phyloP scores from a whole-genome alignment of 2,113 vertebrate genomes.

The Herpailurus yagouaroundi region DNA sequence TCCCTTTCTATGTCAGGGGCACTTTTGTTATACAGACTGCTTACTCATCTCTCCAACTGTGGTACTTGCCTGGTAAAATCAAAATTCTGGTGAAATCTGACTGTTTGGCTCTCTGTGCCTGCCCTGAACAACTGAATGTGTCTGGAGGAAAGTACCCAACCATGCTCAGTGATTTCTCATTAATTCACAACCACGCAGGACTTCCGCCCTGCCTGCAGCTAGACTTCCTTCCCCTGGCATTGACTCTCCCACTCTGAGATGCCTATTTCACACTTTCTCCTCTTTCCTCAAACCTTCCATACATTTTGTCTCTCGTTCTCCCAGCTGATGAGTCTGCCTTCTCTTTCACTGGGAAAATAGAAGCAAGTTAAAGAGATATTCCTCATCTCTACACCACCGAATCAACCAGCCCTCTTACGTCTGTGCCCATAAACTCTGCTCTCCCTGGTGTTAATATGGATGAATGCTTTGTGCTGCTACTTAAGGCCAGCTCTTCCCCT shows the following conservation, averaged over 20 bases:
- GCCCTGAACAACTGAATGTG: not conserved
- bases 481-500: not conserved
- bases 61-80: not conserved
- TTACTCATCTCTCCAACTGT: not conserved
- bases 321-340: not conserved
- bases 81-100: not conserved
- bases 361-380: not conserved
- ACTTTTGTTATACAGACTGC: not conserved
- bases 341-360: not conserved
- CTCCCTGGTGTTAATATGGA: not conserved
- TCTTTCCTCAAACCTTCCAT: not conserved
- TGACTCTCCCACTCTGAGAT: not conserved
- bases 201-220: accelerated
- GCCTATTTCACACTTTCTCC: not conserved
- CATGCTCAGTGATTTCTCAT: not conserved
- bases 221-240: not conserved
- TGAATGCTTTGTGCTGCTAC: not conserved
- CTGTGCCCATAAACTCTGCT: not conserved
- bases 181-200: not conserved
- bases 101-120: not conserved
- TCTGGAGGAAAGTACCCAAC: not conserved
- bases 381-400: not conserved
- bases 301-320: not conserved
- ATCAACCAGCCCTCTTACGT: not conserved
- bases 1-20: not conserved